phyloP scores from a whole-genome alignment of 2,113 vertebrate genomes.

The Anolis carolinensis region DNA sequence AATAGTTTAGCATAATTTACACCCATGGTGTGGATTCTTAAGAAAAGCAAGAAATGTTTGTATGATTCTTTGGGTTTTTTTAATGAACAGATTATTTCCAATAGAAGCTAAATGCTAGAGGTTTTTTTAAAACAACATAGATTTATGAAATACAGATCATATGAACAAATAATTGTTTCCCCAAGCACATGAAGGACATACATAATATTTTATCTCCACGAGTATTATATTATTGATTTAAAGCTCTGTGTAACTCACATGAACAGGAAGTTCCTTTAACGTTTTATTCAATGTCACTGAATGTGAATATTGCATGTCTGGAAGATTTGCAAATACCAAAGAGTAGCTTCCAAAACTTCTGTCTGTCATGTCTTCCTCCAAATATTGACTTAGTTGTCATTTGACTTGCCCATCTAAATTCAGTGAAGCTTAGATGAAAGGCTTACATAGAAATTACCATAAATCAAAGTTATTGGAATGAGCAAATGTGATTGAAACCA shows the following conservation, averaged over 20 bases:
- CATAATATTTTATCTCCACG: not conserved
- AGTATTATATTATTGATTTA: not conserved
- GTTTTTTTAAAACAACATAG: not conserved
- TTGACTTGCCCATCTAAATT: not conserved
- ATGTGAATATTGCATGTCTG: not conserved
- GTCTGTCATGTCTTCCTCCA: not conserved
- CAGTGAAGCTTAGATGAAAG: not conserved
- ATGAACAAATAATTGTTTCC: not conserved
- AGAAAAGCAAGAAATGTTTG: not conserved
- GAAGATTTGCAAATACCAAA: not conserved
- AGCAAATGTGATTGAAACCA: not conserved
- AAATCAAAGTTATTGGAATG: not conserved
- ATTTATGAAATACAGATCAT: not conserved
- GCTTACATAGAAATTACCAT: not conserved
- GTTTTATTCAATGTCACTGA: not conserved
- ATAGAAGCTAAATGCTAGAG: not conserved
- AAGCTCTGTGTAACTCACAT: not conserved
- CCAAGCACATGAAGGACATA: not conserved
- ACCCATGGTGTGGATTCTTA: not conserved
- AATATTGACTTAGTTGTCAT: not conserved
- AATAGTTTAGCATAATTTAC: constrained; percentile 1
- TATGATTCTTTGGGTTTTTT: not conserved
- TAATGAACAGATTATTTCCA: not conserved
- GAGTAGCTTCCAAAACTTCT: not conserved
- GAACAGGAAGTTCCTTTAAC: not conserved